Evolutionary conservation across 2,113 vertebrate species (phyloP).

Genomic region (Pyrgilauda ruficollis): DNA sequence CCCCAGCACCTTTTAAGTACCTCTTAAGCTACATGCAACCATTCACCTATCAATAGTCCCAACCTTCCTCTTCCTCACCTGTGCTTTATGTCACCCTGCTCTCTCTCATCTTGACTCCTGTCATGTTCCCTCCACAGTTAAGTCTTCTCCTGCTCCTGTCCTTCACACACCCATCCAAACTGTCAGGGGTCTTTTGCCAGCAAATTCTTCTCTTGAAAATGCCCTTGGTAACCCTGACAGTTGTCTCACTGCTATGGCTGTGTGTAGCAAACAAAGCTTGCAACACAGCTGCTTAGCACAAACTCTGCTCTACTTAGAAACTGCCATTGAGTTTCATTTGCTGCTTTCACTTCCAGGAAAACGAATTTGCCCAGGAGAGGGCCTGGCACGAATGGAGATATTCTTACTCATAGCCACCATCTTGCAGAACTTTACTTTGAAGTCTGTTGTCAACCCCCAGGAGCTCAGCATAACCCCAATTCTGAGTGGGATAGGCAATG

Average conservation of each 20-base stretch:
- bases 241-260: not conserved
- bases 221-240: not conserved
- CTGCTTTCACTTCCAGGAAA: slow-evolving; percentile 58
- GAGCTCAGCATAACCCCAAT: not conserved
- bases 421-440: slow-evolving; percentile 68
- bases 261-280: not conserved
- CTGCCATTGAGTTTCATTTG: not conserved
- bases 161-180: not conserved
- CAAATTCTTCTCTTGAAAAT: not conserved
- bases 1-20: not conserved
- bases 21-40: not conserved
- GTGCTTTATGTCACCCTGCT: not conserved
- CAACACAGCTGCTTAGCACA: not conserved
- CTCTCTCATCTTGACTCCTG: not conserved
- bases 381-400: slow-evolving; percentile 65
- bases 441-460: slow-evolving; percentile 21
- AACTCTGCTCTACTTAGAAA: not conserved
- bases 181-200: not conserved
- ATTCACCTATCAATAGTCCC: not conserved
- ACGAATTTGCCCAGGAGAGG: slow-evolving; percentile 50
- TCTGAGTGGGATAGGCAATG: not conserved
- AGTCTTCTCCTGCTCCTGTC: not conserved
- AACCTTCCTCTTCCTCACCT: not conserved
- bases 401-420: slow-evolving; percentile 32
- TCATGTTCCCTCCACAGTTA: fast-evolving